Evolutionary conservation across 2,888 invertebrate species (phyloP).

Genomic region (Chrysolina haemoptera): DNA sequence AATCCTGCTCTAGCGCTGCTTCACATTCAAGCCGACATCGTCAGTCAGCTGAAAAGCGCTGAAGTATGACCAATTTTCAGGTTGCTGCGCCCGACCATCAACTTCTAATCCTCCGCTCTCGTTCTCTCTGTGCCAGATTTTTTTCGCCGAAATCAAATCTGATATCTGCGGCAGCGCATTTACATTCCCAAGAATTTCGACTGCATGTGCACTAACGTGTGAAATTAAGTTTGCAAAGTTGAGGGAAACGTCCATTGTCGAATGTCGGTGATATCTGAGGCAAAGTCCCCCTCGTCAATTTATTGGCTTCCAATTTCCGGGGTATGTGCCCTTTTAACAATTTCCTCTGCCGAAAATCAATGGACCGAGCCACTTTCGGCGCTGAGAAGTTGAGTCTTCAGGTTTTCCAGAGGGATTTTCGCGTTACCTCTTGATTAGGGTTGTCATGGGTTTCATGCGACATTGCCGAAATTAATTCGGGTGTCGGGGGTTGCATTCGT

Average conservation of each 20-base stretch:
- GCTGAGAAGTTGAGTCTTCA: slow-evolving; percentile 18
- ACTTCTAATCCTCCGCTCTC: neutral
- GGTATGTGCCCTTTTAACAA: slow-evolving; percentile 40
- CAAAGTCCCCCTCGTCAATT: slow-evolving; percentile 30
- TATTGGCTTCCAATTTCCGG: slow-evolving; percentile 45
- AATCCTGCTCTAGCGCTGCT: neutral
- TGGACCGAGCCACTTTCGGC: slow-evolving; percentile 36
- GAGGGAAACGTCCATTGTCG: slow-evolving; percentile 23
- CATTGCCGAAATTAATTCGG: slow-evolving; percentile 17
- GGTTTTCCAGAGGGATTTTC: slow-evolving; percentile 20
- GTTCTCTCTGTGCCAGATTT: slow-evolving; percentile 9
- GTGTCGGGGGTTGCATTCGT: neutral
- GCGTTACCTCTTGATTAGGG: slow-evolving; percentile 19
- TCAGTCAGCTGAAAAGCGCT: slow-evolving; percentile 14
- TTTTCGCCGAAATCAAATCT: slow-evolving; percentile 15
- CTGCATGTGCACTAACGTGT: slow-evolving; percentile 22
- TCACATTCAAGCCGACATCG: neutral
- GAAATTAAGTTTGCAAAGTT: slow-evolving; percentile 21
- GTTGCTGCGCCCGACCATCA: slow-evolving; percentile 13
- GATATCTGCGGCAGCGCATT: slow-evolving; percentile 21
- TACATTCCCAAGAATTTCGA: slow-evolving; percentile 16
- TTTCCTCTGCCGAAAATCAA: slow-evolving; percentile 37
- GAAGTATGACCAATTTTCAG: slow-evolving; percentile 23
- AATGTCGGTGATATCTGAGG: slow-evolving; percentile 17
- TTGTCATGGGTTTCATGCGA: slow-evolving; percentile 14